A percentile compares a stretch with the other conserved stretches of the same genome.
Evolutionary conservation across 2,797 vertebrate species (phyloP).

Genomic region (Danionella dracula): DNA sequence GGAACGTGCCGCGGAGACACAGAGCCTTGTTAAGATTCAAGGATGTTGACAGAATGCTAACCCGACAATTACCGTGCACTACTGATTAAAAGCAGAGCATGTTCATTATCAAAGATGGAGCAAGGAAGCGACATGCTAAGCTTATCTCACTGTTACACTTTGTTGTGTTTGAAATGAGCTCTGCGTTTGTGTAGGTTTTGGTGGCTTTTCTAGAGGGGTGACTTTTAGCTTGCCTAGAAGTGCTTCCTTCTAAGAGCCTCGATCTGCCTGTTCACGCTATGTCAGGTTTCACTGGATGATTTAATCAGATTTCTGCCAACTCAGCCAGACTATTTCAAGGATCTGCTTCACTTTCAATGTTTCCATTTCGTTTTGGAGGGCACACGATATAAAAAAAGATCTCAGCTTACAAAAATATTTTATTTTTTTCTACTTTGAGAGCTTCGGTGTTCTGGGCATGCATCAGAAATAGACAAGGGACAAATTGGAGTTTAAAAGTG

Average conservation of each 20-base stretch:
- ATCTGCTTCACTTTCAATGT: conserved; percentile 44
- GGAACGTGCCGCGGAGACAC: conserved; percentile 58
- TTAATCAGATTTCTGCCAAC: conserved; percentile 54
- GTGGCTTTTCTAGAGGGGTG: conserved; percentile 41
- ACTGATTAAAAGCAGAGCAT: conserved; percentile 73
- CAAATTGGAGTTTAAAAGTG: no score
- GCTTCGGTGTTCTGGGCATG: background rate
- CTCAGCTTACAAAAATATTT: background rate
- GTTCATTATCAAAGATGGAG: conserved; percentile 62
- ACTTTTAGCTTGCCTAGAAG: conserved; percentile 38
- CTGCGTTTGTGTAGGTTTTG: background rate
- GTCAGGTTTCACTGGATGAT: conserved; percentile 50
- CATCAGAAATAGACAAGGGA: background rate
- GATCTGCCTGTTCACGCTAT: conserved; percentile 38
- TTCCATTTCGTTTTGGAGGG: conserved; percentile 47
- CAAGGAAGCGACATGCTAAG: conserved; percentile 42
- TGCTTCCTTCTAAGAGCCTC: conserved; percentile 28
- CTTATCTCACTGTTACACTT: background rate
- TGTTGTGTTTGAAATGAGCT: background rate
- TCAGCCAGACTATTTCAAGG: conserved; percentile 49
- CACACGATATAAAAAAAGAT: conserved; percentile 29
- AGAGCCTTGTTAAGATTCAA: conserved; percentile 64
- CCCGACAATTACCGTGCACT: conserved; percentile 77
- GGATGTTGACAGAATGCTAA: conserved; percentile 79
- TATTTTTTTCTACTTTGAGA: conserved; percentile 3